phyloP scores from a whole-genome alignment of 2,113 vertebrate species.

The Sceloporus tristichus region DNA sequence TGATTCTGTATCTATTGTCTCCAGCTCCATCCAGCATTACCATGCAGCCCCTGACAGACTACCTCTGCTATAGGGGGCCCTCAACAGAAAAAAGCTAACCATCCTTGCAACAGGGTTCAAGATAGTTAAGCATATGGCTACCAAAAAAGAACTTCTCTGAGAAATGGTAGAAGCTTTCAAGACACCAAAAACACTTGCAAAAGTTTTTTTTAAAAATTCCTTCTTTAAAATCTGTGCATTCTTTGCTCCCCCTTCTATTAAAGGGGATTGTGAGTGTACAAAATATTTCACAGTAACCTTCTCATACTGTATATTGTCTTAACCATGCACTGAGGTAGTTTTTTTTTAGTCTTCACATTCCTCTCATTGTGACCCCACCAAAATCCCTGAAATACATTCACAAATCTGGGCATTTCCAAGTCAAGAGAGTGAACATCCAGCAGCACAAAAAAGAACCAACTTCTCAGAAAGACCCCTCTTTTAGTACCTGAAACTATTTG shows the following conservation, averaged over 20 bases:
- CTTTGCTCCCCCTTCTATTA: background rate
- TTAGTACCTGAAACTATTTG: background rate
- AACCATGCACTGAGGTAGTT: background rate
- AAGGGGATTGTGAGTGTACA: background rate
- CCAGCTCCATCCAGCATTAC: background rate
- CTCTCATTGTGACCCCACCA: background rate
- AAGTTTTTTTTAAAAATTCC: background rate
- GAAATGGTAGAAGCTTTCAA: background rate
- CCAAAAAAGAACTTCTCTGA: background rate
- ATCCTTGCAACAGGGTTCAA: background rate
- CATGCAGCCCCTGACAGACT: background rate
- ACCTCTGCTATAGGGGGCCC: background rate
- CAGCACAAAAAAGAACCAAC: background rate
- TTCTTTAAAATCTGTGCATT: background rate
- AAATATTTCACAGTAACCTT: background rate
- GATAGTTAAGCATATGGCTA: background rate
- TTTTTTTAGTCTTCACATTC: background rate
- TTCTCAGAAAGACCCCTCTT: background rate
- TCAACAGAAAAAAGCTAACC: background rate
- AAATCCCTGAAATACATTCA: background rate
- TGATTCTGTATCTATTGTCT: no score
- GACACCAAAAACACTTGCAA: background rate
- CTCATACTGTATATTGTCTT: background rate
- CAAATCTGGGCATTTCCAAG: background rate
- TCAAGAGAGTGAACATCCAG: background rate